A percentile compares a stretch with the other conserved stretches of the same genome.
Conservation (phyloP, 1,140 invertebrate genomes). For the Drosophila pachea region DNA sequence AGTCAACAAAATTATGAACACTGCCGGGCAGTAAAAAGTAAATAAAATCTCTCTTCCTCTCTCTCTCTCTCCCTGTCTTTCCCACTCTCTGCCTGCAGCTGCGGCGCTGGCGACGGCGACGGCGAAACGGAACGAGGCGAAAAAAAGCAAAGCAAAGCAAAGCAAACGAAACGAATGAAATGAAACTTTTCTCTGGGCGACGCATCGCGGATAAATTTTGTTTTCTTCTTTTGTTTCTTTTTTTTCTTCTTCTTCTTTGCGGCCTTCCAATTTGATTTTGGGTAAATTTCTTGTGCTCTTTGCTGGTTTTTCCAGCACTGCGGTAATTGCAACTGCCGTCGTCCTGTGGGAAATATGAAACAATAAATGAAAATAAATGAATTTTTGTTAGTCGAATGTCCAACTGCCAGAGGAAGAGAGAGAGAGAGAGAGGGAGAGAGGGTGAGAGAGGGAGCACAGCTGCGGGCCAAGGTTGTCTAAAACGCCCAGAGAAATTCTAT, state of each 20-base stretch:
- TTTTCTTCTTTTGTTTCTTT: too few species aligned
- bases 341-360: slow-evolving; percentile 78
- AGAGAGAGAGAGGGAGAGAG: too few species aligned
- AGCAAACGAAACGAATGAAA: too few species aligned
- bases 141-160: too few species aligned
- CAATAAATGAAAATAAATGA: slow-evolving; percentile 79
- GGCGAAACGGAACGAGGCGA: too few species aligned
- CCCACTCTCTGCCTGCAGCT: too few species aligned
- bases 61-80: too few species aligned
- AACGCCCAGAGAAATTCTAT: slow-evolving; percentile 13
- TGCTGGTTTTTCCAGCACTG: slow-evolving; percentile 40
- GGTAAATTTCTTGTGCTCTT: slow-evolving; percentile 49
- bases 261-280: slow-evolving; percentile 28
- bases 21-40: slow-evolving; percentile 73
- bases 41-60: slow-evolving; percentile 56
- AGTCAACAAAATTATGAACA: slow-evolving; percentile 79
- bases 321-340: slow-evolving; percentile 71
- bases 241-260: too few species aligned
- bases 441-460: slow-evolving; percentile 1
- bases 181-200: slow-evolving; percentile 59
- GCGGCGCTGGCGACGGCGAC: too few species aligned
- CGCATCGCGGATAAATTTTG: slow-evolving; percentile 31
- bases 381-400: slow-evolving; percentile 69
- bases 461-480: slow-evolving; percentile 31
- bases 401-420: slow-evolving; percentile 29